Conservation (phyloP, 2,888 invertebrate species). For the Ferdinandea cuprea region DNA sequence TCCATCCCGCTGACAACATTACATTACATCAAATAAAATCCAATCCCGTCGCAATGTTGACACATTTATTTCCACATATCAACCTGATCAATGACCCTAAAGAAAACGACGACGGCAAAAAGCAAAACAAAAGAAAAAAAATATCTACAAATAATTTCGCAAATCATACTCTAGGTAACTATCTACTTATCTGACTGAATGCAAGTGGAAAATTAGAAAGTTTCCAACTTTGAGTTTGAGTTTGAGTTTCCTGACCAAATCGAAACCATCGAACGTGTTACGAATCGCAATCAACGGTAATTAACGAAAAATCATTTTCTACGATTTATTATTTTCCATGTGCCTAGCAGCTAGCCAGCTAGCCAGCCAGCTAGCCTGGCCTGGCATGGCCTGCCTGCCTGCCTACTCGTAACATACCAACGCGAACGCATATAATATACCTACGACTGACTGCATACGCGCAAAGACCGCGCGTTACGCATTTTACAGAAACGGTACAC, state of each 20-base stretch:
- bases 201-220: constrained; percentile 57
- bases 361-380: too few species aligned
- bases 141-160: neutral
- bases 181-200: neutral
- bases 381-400: too few species aligned
- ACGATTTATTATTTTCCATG: constrained; percentile 35
- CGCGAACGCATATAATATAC: constrained; percentile 39
- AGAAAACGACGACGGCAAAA: constrained; percentile 1
- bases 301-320: constrained; percentile 63
- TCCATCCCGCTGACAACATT: too few species aligned
- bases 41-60: too few species aligned
- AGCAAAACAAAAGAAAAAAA: too few species aligned
- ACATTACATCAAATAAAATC: too few species aligned
- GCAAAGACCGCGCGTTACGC: constrained; percentile 34
- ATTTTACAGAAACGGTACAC: constrained; percentile 33
- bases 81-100: neutral
- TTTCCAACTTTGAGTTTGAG: too few species aligned
- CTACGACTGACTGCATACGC: constrained; percentile 5
- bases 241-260: constrained; percentile 43
- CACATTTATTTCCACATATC: neutral
- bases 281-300: constrained; percentile 65
- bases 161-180: neutral
- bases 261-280: constrained; percentile 58
- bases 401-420: too few species aligned
- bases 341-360: too few species aligned